Evolutionary conservation across 2,113 vertebrate genomes (phyloP).

Genomic region (Paradisaea rubra): DNA sequence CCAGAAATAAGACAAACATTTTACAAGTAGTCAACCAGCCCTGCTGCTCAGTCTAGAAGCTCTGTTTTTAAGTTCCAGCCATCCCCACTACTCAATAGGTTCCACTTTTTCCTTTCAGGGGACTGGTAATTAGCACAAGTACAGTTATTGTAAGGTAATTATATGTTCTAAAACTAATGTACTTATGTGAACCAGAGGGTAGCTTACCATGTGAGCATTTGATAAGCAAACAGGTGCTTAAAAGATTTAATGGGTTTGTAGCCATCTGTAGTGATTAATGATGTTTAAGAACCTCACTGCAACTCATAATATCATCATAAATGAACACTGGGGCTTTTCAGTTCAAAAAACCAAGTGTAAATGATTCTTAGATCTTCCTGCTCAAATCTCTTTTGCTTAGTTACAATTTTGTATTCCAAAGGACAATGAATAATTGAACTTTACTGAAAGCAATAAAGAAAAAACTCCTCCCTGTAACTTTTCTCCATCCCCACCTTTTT

Average conservation of each 20-base stretch:
- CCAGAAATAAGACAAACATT: neutral
- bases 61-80: constrained; percentile 19
- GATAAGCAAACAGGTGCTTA: constrained; percentile 45
- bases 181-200: neutral
- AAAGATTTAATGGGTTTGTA: neutral
- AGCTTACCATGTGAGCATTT: constrained; percentile 1
- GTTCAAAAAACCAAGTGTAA: neutral
- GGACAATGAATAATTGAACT: neutral
- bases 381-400: neutral
- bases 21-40: neutral
- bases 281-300: constrained; percentile 4
- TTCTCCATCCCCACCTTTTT: neutral
- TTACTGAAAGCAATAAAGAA: neutral
- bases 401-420: neutral
- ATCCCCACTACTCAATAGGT: constrained; percentile 10
- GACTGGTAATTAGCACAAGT: neutral
- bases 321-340: neutral
- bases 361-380: neutral
- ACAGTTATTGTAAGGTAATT: constrained; percentile 1
- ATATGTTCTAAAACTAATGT: constrained; percentile 3
- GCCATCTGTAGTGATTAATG: constrained; percentile 54
- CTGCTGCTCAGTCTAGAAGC: neutral
- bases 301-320: neutral
- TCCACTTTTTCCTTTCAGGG: constrained; percentile 5
- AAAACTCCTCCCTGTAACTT: neutral